Conservation (phyloP, 2,888 invertebrate genomes). For the Onchidella celtica region DNA sequence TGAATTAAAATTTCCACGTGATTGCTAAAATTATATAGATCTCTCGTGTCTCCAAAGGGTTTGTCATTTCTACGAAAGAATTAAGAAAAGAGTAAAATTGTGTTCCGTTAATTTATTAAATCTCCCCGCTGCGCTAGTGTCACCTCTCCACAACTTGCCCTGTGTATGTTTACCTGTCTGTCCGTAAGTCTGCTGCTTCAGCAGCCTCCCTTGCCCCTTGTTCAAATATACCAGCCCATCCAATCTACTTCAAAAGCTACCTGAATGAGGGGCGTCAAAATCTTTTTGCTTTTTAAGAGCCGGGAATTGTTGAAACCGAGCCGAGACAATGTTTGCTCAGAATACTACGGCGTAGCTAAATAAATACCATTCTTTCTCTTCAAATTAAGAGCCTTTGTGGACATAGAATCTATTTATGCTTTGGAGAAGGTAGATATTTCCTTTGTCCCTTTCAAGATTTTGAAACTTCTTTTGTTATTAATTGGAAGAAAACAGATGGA, state of each 20-base stretch:
- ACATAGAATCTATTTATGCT: background rate
- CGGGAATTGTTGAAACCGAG: background rate
- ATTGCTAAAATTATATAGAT: no score
- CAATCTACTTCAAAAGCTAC: conserved; percentile 25
- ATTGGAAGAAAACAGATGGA: background rate
- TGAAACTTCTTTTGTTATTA: background rate
- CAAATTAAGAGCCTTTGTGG: background rate
- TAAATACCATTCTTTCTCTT: background rate
- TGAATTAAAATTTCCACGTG: no score
- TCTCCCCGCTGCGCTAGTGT: no score
- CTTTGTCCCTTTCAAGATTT: background rate
- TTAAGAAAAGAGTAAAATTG: no score
- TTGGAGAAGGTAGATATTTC: background rate
- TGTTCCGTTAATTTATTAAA: no score
- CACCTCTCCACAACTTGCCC: no score
- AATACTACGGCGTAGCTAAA: conserved; percentile 4
- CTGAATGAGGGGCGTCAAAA: background rate
- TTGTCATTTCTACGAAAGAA: no score
- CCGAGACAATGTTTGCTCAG: conserved; percentile 8
- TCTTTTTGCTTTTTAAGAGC: background rate
- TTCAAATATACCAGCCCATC: conserved; percentile 12
- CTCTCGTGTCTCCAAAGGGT: no score
- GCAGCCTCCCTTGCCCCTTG: background rate
- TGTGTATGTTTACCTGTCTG: no score
- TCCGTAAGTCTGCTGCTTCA: background rate